These are phyloP conservation scores for Syngnathus rostellatus DNA, from an alignment of 2,797 vertebrate species.

Conservation along the genomic window DNA sequence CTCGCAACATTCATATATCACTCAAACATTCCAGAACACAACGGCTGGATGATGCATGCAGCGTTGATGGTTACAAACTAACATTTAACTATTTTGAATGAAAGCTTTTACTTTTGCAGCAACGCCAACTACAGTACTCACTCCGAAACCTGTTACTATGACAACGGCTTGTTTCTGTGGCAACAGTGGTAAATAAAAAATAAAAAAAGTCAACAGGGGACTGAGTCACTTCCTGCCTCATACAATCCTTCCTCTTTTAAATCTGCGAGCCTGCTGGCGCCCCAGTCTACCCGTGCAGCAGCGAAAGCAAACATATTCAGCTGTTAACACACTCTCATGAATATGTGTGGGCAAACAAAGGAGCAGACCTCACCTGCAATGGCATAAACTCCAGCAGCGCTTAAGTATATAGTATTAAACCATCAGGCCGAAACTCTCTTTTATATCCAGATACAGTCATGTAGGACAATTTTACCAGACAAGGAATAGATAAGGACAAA, in stretches of 20 bases:
- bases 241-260: constrained; percentile 53
- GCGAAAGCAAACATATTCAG: background rate
- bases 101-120: background rate
- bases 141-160: constrained; percentile 68
- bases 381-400: background rate
- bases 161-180: constrained; percentile 59
- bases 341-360: background rate
- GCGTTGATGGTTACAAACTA: background rate
- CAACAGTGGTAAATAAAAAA: constrained; percentile 55
- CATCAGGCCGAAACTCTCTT: background rate
- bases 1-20: background rate
- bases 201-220: constrained; percentile 62
- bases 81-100: background rate
- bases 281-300: constrained; percentile 4
- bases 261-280: constrained; percentile 5
- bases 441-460: background rate
- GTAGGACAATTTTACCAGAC: background rate
- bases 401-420: background rate
- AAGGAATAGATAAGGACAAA: background rate
- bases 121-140: constrained; percentile 8
- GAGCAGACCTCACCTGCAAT: background rate
- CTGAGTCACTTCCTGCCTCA: constrained; percentile 75
- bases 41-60: background rate
- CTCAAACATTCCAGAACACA: background rate
- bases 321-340: constrained; percentile 6